Evolutionary conservation across 2,888 invertebrate genomes (phyloP), one percentile per base, ranked within the genome.

Genomic region (Drosophila prostipennis): DNA sequence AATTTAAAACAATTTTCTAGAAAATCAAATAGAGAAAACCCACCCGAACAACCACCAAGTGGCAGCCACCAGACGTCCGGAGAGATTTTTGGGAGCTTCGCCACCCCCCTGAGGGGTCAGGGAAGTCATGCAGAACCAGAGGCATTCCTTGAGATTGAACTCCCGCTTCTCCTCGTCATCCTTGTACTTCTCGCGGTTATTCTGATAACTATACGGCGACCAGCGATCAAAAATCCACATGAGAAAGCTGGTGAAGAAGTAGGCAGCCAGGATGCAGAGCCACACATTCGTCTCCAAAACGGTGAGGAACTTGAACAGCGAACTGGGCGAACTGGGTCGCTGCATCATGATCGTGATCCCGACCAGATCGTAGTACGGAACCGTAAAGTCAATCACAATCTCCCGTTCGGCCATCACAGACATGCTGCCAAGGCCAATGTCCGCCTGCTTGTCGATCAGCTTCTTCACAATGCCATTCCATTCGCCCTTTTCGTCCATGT

Each of bases 121-220:
- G 37, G 98, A 99, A 42, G 99, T 99, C 98, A 99, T 98, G 89
- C 99, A 99, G 91, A 99, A 99, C 99, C 99, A 99, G 0, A 99
- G 93, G 89, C 98, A 98, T 92, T 99, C 99, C 91, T 98, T 98
- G 37, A 99, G 92, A 46, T 96, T 97, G 89, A 99, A 99, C 90
- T 98, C 97, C 4, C 99, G 93, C 89, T 98, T 98, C 89, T 98
- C 98, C 78, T 97, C 97, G 79, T 98, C 98, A 63, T 98, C 96
- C 89, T 96, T 96, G 90, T 98, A 98, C 89, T 97, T 97, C 68
- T 98, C 97, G 7, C 96, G 93, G 90, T 98, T 98, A 90, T 98
- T 98, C 88, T 96, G 98, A 90, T 97, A 98, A 85, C 98, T 98
- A 92, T 98, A 99, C 0, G 99, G 99, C 87, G 98, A 98, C 96